These are phyloP conservation scores for Lucifuga dentata DNA, from an alignment of 2,113 vertebrate species.

Conservation along the genomic window DNA sequence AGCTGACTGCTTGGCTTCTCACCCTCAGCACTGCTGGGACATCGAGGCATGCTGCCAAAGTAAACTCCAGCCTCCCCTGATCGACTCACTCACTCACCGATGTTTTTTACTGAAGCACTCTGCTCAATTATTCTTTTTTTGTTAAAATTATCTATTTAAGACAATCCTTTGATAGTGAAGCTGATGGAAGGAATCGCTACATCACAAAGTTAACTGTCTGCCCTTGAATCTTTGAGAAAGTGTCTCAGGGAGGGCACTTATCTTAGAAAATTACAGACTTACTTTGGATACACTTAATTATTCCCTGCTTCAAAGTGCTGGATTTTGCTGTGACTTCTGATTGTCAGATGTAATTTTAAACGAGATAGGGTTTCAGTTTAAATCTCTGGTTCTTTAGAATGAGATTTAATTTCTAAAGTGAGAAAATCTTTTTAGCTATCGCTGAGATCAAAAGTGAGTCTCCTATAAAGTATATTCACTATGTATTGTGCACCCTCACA, in stretches of 20 bases:
- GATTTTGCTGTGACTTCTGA: conserved; percentile 43
- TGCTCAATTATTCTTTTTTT: conserved; percentile 31
- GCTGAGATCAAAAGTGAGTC: conserved; percentile 13
- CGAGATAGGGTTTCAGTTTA: conserved; percentile 41
- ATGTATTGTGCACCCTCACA: background rate
- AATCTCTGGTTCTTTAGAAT: conserved; percentile 40
- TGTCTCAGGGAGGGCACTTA: conserved; percentile 51
- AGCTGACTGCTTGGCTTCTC: conserved; percentile 65
- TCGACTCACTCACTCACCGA: background rate
- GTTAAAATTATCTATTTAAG: conserved; percentile 37
- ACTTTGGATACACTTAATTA: conserved; percentile 59
- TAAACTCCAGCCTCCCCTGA: conserved; percentile 44
- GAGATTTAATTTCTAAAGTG: conserved; percentile 45
- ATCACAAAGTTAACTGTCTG: conserved; percentile 54
- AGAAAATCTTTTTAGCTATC: conserved; percentile 21
- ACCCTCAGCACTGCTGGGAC: conserved; percentile 51
- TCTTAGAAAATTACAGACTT: conserved; percentile 50
- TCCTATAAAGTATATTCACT: background rate
- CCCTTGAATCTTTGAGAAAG: conserved; percentile 45
- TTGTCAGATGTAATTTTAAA: conserved; percentile 47
- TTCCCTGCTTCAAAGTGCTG: conserved; percentile 58
- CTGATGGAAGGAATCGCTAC: conserved; percentile 30
- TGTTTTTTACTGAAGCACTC: conserved; percentile 34
- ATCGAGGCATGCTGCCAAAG: conserved; percentile 53
- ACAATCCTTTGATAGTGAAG: conserved; percentile 25